Evolutionary conservation across 2,888 invertebrate species (phyloP).

Genomic region (Lasioglossum oenotherae): DNA sequence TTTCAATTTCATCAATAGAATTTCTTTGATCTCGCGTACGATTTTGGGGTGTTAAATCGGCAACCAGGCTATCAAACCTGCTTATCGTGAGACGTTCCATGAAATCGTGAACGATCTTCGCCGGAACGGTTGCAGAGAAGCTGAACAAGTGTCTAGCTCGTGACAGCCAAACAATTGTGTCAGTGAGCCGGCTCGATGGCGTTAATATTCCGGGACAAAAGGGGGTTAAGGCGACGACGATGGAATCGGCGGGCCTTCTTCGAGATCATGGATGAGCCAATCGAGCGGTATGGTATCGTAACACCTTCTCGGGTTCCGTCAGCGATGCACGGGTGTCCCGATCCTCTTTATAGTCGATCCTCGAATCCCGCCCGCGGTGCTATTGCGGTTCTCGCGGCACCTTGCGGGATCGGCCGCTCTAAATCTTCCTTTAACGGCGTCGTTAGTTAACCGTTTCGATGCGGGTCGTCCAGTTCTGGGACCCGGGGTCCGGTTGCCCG

Average conservation of each 20-base stretch:
- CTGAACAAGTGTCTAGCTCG: background rate
- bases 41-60: background rate
- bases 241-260: conserved; percentile 23
- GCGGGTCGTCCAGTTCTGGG: conserved; percentile 40
- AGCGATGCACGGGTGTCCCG: conserved; percentile 66
- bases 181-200: conserved; percentile 19
- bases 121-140: background rate
- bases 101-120: background rate
- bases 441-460: conserved; percentile 42
- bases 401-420: conserved; percentile 62
- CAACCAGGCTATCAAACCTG: background rate
- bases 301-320: conserved; percentile 59
- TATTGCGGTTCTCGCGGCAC: conserved; percentile 53
- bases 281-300: conserved; percentile 66
- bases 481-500: background rate
- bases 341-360: conserved; percentile 61
- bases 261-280: conserved; percentile 61
- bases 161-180: conserved; percentile 39
- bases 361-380: conserved; percentile 59
- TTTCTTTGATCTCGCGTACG: background rate
- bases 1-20: background rate
- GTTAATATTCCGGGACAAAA: conserved; percentile 22
- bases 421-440: conserved; percentile 76
- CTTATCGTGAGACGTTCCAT: background rate
- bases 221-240: conserved; percentile 31